Conservation (phyloP, 1,140 invertebrate species). For the Brachionus rotundiformis region DNA sequence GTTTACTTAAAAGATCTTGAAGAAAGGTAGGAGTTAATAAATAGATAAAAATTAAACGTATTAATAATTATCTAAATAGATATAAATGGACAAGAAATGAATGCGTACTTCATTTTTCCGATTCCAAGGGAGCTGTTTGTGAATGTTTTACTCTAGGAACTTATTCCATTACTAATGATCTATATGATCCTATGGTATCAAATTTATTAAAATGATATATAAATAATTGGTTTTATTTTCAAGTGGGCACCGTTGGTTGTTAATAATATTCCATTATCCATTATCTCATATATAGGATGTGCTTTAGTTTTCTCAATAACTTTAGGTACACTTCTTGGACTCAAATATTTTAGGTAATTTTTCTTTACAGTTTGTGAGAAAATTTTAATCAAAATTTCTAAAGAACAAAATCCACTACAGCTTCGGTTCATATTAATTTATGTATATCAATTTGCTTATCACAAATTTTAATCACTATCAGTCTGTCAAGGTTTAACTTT, state of each 20-base stretch:
- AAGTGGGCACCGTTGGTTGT: constrained; percentile 63
- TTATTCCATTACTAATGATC: constrained; percentile 48
- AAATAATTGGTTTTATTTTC: background rate
- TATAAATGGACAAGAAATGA: constrained; percentile 31
- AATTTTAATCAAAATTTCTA: no score
- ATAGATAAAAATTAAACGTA: background rate
- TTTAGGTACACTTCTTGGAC: constrained; percentile 58
- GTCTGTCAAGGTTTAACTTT: background rate
- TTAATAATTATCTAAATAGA: background rate
- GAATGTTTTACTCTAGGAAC: background rate
- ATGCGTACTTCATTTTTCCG: background rate
- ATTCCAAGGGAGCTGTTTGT: background rate
- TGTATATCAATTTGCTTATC: constrained; percentile 59
- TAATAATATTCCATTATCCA: constrained; percentile 59
- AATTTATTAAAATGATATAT: background rate
- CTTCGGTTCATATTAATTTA: constrained; percentile 62
- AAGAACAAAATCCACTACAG: constrained; percentile 62
- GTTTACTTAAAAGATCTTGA: background rate
- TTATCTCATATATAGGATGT: constrained; percentile 62
- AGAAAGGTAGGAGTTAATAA: background rate
- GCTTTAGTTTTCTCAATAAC: constrained; percentile 58
- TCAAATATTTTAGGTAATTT: constrained; percentile 59
- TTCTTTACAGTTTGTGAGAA: background rate
- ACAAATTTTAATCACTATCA: constrained; percentile 61
- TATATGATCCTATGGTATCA: constrained; percentile 50